Percentiles rank a stretch among this genome's conserved stretches.
These are phyloP conservation scores for Delphinus delphis DNA, from an alignment of 2,113 vertebrate species.

Conservation along the genomic window DNA sequence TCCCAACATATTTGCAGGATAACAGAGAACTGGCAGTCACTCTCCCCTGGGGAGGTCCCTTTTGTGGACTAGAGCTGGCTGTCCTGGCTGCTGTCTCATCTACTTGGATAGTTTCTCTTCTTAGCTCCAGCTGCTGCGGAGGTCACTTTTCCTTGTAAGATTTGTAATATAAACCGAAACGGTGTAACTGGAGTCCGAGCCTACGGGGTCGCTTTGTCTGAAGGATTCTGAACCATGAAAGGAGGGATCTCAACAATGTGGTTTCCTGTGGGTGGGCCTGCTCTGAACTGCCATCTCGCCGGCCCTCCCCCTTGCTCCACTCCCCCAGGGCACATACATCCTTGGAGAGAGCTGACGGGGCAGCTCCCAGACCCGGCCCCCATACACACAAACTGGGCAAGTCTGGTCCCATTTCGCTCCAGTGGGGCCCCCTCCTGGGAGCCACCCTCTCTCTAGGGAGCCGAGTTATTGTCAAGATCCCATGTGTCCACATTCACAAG, in stretches of 20 bases:
- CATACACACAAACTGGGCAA: background rate
- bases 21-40: background rate
- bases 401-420: background rate
- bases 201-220: background rate
- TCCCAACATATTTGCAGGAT: background rate
- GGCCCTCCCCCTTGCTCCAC: background rate
- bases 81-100: background rate
- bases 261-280: constrained; percentile 17
- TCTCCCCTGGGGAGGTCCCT: background rate
- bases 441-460: background rate
- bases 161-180: constrained; percentile 11
- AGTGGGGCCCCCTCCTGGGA: background rate
- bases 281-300: background rate
- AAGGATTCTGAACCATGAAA: constrained; percentile 27
- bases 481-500: background rate
- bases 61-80: background rate
- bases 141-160: background rate
- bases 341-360: background rate
- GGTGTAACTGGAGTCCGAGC: background rate
- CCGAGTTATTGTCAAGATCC: background rate
- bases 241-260: background rate
- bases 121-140: background rate
- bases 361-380: background rate
- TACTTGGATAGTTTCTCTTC: background rate
- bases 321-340: background rate